Evolutionary conservation across 2,888 invertebrate species (phyloP).

Genomic region (Byasa hedistus): DNA sequence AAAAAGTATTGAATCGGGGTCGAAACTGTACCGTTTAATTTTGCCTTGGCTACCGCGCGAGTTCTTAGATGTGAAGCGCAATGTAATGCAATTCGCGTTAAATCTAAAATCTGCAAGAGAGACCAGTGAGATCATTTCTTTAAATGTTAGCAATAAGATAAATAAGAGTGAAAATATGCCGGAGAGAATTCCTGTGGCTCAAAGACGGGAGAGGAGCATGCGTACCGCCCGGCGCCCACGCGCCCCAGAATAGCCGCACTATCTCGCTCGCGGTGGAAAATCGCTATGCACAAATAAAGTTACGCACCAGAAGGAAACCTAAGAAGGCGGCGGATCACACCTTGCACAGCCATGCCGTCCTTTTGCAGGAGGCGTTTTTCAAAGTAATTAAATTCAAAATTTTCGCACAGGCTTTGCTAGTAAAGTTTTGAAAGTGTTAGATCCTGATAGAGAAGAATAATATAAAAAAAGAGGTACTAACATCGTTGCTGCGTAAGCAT

Average conservation of each 20-base stretch:
- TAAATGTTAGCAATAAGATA: constrained; percentile 43
- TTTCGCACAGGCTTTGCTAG: constrained; percentile 36
- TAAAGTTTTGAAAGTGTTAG: constrained; percentile 24
- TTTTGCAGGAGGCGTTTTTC: constrained; percentile 35
- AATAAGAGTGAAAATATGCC: constrained; percentile 50
- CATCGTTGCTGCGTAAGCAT: constrained; percentile 88
- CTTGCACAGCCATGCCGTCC: constrained; percentile 33
- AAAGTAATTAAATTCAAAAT: constrained; percentile 41
- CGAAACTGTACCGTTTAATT: constrained; percentile 33
- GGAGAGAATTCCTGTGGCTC: constrained; percentile 48
- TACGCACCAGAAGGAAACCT: constrained; percentile 43
- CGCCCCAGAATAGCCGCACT: constrained; percentile 71
- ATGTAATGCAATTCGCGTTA: constrained; percentile 51
- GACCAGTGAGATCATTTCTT: constrained; percentile 47
- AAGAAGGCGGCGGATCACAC: constrained; percentile 54
- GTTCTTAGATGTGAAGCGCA: constrained; percentile 44
- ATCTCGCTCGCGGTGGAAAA: constrained; percentile 67
- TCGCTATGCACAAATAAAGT: constrained; percentile 74
- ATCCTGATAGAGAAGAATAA: constrained; percentile 32
- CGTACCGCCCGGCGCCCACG: constrained; percentile 49
- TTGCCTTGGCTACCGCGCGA: constrained; percentile 37
- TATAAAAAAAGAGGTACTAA: constrained; percentile 56
- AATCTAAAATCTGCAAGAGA: constrained; percentile 36
- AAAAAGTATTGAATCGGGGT: constrained; percentile 44
- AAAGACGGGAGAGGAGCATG: constrained; percentile 44